Base-by-base conservation (phyloP, 2,888 invertebrate species). In the Athalia rosae region DNA sequence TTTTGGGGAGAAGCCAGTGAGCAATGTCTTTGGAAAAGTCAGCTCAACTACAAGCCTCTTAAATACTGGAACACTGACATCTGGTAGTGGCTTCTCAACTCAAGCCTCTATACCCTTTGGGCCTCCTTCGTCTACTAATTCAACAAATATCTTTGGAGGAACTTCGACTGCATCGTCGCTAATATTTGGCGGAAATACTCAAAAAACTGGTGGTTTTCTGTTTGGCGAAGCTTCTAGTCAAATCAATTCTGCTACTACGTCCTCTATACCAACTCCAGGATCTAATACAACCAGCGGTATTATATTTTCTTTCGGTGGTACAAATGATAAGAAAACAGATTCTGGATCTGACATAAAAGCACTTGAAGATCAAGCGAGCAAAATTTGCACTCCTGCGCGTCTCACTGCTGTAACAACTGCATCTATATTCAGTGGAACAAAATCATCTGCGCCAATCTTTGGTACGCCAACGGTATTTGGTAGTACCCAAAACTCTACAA, bases 351-450 rank as follows among this genome's bases (percentile, higher is more conserved):
- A 79, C 15, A 28, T 61, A 80, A 81, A 79, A 66, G 79, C 56
- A 13, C 63, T 81, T 3, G 85, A 85, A 0, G 84, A 82, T 66
- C 80, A 83, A 28, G 28, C 28, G 28, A 28, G 28, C 3, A 85
- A 86, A 58, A 84, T 86, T 3, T 87, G 87, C 45, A 83, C 79
- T 76, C 84, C 85, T 5, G 76, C 81, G 47, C 66, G 58, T 4
- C 28, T 62, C 56, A 61, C 77, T 61, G 8, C 45, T 5, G 45
- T 80, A 79, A 64, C 78, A 74, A 78, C 62, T 8, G 66, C 80
- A 7, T 43, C 79, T 8, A 64, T 61, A 64, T 69, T 47, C 48
- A 15, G 9, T 45, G 47, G 59, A 59, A 56, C 48, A 15, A 15
- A 58, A 45, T 13, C 48, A n/a, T 28, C 63, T 58, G 47, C 59